Conservation (phyloP, 2,113 vertebrate genomes). For the Camelus bactrianus region DNA sequence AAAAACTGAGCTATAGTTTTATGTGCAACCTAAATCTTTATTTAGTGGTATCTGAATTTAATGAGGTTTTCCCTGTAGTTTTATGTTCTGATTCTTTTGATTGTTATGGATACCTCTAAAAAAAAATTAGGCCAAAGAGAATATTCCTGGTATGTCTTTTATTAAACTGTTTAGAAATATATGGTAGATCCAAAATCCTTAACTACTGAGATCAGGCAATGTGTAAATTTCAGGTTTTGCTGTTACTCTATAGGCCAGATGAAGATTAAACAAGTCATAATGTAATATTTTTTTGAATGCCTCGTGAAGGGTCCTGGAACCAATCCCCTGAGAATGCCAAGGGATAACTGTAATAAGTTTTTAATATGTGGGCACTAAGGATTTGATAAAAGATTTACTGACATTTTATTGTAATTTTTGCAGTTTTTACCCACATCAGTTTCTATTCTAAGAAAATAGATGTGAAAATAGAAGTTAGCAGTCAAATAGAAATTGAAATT, state of each 20-base stretch:
- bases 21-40: neutral
- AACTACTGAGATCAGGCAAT: neutral
- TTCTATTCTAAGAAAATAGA: constrained; percentile 18
- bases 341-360: neutral
- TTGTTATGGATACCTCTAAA: constrained; percentile 7
- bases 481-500: constrained; percentile 40
- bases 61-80: neutral
- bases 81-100: constrained; percentile 31
- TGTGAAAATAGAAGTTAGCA: constrained; percentile 8
- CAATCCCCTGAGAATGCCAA: neutral
- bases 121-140: constrained; percentile 33
- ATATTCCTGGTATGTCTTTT: neutral
- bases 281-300: constrained; percentile 2
- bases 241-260: constrained; percentile 13
- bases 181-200: neutral
- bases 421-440: neutral
- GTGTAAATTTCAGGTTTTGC: neutral
- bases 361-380: constrained; percentile 22
- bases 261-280: neutral
- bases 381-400: constrained; percentile 39
- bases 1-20: neutral
- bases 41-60: constrained; percentile 46
- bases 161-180: neutral
- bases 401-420: constrained; percentile 15
- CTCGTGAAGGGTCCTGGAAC: neutral